phyloP scores from a whole-genome alignment of 2,113 vertebrate genomes.

The Apodemus sylvaticus region DNA sequence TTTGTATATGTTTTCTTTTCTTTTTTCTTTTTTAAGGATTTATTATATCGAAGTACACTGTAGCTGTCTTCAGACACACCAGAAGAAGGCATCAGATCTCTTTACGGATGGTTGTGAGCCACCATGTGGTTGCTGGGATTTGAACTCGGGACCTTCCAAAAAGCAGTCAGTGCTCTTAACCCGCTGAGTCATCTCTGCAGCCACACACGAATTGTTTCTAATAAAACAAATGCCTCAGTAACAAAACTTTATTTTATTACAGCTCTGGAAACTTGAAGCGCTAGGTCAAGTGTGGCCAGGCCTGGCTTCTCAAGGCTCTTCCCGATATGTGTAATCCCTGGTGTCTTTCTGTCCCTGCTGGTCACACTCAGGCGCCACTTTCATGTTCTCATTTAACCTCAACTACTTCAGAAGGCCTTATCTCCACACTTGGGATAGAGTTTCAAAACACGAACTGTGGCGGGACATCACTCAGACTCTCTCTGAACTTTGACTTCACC shows the following conservation, averaged over 20 bases:
- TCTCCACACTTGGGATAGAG: neutral
- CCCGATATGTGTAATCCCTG: neutral
- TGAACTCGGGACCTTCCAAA: too few species aligned
- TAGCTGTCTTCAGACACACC: too few species aligned
- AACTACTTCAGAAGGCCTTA: neutral
- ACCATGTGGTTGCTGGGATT: too few species aligned
- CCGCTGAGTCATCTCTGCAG: too few species aligned
- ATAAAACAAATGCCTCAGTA: neutral
- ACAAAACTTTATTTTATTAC: neutral
- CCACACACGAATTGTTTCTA: too few species aligned
- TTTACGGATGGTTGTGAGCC: too few species aligned
- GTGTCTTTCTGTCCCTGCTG: neutral
- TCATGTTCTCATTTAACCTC: neutral
- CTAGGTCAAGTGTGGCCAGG: neutral
- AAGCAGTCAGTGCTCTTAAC: too few species aligned
- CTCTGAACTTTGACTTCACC: neutral
- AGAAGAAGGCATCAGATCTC: too few species aligned
- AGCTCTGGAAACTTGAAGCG: neutral
- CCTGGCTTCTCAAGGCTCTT: neutral
- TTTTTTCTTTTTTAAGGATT: too few species aligned
- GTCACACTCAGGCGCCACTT: neutral
- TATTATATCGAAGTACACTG: too few species aligned
- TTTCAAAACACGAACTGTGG: neutral
- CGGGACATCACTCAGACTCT: neutral
- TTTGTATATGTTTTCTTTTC: neutral